These are phyloP conservation scores for Neosilurus hyrtlii DNA, from an alignment of 2,797 vertebrate genomes.

Conservation along the genomic window DNA sequence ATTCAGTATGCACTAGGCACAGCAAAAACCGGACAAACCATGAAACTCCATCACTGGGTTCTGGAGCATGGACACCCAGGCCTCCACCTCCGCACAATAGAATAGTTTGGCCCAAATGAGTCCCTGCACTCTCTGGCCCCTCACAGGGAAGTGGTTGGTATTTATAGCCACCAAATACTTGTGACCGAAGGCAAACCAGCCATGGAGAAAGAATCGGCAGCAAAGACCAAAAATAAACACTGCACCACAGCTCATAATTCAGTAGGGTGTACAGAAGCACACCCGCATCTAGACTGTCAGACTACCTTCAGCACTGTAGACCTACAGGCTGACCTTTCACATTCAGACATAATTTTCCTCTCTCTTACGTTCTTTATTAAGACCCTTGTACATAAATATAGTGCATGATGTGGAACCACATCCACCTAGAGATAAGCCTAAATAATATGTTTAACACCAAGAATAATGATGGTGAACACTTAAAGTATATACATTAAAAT, in stretches of 20 bases:
- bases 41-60: slow-evolving; percentile 70
- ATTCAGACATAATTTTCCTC: neutral
- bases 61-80: slow-evolving; percentile 61
- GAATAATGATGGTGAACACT: neutral
- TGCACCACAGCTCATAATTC: slow-evolving; percentile 48
- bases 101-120: slow-evolving; percentile 61
- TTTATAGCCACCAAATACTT: slow-evolving; percentile 65
- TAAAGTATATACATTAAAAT: too few relatives aligned
- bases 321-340: slow-evolving; percentile 39
- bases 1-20: slow-evolving; percentile 73
- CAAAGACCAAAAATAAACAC: slow-evolving; percentile 54
- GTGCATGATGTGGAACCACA: neutral
- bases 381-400: neutral
- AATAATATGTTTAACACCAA: neutral
- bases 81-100: slow-evolving; percentile 42
- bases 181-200: slow-evolving; percentile 48
- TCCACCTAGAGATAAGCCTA: neutral
- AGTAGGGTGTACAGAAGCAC: slow-evolving; percentile 38
- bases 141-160: slow-evolving; percentile 56
- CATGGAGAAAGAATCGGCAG: slow-evolving; percentile 30
- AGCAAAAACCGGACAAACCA: slow-evolving; percentile 73
- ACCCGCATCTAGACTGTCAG: slow-evolving; percentile 13
- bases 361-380: neutral
- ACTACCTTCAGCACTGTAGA: slow-evolving; percentile 3
- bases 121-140: slow-evolving; percentile 65